These are phyloP conservation scores for Caenorhabditis uteleia DNA, from an alignment of 2,888 invertebrate genomes.

Conservation along the genomic window DNA sequence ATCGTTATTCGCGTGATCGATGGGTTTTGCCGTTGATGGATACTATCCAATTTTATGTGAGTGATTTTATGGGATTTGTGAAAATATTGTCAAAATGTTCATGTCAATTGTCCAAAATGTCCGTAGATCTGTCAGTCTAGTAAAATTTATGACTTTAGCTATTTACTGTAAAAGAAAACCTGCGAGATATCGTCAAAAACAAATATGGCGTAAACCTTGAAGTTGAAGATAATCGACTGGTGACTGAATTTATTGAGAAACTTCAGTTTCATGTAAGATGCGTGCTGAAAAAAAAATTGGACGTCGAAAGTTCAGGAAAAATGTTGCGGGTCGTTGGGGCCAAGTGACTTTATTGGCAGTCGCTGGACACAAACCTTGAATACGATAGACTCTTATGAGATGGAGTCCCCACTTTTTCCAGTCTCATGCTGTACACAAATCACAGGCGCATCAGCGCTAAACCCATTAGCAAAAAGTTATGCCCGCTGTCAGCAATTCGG, in stretches of 20 bases:
- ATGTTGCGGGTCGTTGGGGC: conserved; percentile 41
- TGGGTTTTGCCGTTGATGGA: conserved; percentile 69
- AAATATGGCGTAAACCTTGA: conserved; percentile 53
- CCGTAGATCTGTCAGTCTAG: not conserved
- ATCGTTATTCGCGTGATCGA: conserved; percentile 65
- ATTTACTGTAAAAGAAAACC: conserved; percentile 28
- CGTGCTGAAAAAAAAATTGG: not conserved
- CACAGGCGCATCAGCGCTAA: conserved; percentile 53
- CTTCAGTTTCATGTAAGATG: conserved; percentile 58
- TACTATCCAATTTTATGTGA: conserved; percentile 69
- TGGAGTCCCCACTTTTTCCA: conserved; percentile 47
- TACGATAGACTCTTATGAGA: conserved; percentile 22
- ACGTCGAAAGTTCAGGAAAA: conserved; percentile 28
- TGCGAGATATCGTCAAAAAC: conserved; percentile 50
- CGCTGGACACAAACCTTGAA: conserved; percentile 32
- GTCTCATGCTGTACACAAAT: conserved; percentile 58
- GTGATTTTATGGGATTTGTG: conserved; percentile 10
- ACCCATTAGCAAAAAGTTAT: conserved; percentile 52
- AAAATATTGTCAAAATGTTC: conserved; percentile 1
- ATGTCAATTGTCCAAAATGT: too few species aligned
- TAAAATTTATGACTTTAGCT: conserved; percentile 11
- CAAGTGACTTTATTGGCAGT: conserved; percentile 42
- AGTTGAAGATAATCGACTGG: conserved; percentile 36
- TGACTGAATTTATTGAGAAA: conserved; percentile 57
- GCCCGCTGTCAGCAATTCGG: conserved; percentile 57